Evolutionary conservation across 1,140 invertebrate species (phyloP), one percentile per base, ranked within the genome.

Genomic region (Drosophila tsacasi): DNA sequence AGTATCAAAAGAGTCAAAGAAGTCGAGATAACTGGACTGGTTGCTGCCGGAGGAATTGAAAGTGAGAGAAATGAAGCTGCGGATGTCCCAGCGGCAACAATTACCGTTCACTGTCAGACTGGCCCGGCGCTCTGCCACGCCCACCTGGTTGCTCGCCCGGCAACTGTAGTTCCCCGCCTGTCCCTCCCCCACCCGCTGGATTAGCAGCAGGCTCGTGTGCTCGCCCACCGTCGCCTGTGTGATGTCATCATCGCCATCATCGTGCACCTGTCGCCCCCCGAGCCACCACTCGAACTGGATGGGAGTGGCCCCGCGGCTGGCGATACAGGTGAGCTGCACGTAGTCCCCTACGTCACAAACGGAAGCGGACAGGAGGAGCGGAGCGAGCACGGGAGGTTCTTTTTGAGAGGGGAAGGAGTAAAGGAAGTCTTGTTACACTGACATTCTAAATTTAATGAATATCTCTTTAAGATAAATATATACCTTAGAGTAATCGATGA

Each of bases 101-200:
- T 80, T 91, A 97, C 96, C 96, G 93, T 97, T 96, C 77, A 97
- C 96, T 81, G 95, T 94, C 80, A 97, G 94, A 79, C 93, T 91
- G 76, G 96, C 94, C 77, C 95, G 95, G 92, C 96, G 94, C 91
- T 95, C 95, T 84, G 94, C 95, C 77, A 94, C 95, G 80, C 96
- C 96, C 71, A 97, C 97, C 75, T 93, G 94, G 94, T 97, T 97
- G 79, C 93, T 95, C 62, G 95, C 96, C 79, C 95, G 94, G 93
- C 97, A 98, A 69, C 96, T 97, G 92, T 98, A 98, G 82, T 95
- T 96, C 80, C 97, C 96, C 87, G 95, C 95, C 93, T 98, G 97
- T 12, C 64, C 58, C 54, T 84, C 76, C 75, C 94, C 94, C 64
- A 95, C 96, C 68, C 95, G 94, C 93, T 62, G 94, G 92, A 79